Conservation (phyloP, 2,797 vertebrate genomes). For the Halcyon smyrnensis region DNA sequence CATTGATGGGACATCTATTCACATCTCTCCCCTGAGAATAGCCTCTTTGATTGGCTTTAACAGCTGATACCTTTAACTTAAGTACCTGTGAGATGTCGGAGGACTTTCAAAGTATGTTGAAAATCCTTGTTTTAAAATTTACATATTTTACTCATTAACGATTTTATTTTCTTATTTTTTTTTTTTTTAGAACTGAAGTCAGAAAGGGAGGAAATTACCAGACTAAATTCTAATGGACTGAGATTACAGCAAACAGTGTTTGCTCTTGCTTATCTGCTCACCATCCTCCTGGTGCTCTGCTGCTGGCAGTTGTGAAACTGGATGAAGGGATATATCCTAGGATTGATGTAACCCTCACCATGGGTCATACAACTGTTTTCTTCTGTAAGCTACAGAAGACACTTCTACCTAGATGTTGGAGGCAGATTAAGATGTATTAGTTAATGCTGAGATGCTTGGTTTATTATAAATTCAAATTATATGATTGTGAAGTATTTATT, state of each 20-base stretch:
- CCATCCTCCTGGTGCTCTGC: not conserved
- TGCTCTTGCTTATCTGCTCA: not conserved
- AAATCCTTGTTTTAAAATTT: conserved; percentile 7
- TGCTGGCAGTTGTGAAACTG: not conserved
- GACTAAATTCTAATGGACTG: conserved; percentile 69
- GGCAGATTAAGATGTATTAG: not conserved
- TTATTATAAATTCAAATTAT: conserved; percentile 45
- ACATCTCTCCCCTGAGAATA: conserved; percentile 40
- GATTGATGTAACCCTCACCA: not conserved
- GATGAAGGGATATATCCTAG: not conserved
- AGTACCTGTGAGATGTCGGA: conserved; percentile 55
- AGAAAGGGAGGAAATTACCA: conserved; percentile 70
- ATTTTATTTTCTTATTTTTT: not conserved
- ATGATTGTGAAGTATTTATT: conserved; percentile 58
- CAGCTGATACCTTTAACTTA: conserved; percentile 44
- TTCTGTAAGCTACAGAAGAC: not conserved
- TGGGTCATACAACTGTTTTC: not conserved
- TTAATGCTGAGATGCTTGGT: not conserved
- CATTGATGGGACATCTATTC: conserved; percentile 34
- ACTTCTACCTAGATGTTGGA: not conserved
- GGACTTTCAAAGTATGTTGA: conserved; percentile 8
- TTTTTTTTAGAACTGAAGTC: conserved; percentile 75
- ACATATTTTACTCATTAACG: not conserved
- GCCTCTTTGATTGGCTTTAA: conserved; percentile 49
- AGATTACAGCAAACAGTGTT: not conserved